Evolutionary conservation across 2,113 vertebrate species (phyloP).

Genomic region (Oreochromis niloticus): DNA sequence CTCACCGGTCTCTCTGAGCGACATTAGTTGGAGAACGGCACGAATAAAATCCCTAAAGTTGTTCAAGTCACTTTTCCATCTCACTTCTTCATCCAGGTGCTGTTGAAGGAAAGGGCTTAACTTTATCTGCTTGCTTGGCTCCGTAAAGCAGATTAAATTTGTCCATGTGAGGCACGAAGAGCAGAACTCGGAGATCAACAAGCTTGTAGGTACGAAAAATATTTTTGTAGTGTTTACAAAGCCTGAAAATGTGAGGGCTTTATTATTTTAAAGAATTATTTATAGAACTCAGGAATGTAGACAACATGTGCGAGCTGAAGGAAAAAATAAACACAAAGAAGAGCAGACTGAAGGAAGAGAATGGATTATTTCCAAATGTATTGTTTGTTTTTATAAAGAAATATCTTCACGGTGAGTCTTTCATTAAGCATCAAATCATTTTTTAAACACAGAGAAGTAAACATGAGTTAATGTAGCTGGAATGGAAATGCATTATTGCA

Average conservation of each 20-base stretch:
- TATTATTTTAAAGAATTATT: neutral
- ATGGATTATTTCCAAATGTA: neutral
- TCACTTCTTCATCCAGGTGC: neutral
- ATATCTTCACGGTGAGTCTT: neutral
- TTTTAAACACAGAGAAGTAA: neutral
- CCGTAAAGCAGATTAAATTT: neutral
- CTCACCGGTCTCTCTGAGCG: neutral
- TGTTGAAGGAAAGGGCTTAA: neutral
- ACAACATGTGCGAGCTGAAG: neutral
- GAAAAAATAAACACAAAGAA: neutral
- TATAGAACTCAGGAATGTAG: neutral
- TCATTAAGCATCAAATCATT: neutral
- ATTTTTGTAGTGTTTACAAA: neutral
- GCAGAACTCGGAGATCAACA: neutral
- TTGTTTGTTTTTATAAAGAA: neutral
- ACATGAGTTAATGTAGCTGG: neutral
- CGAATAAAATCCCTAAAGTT: neutral
- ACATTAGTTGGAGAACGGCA: neutral
- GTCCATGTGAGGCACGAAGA: neutral
- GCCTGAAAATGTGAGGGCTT: neutral
- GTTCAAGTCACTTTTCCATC: neutral
- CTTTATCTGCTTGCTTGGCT: neutral
- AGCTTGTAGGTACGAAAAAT: neutral
- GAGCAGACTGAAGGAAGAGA: neutral
- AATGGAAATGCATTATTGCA: neutral